Base-by-base conservation (phyloP, 2,113 vertebrate species). In the Raja brachyura region DNA sequence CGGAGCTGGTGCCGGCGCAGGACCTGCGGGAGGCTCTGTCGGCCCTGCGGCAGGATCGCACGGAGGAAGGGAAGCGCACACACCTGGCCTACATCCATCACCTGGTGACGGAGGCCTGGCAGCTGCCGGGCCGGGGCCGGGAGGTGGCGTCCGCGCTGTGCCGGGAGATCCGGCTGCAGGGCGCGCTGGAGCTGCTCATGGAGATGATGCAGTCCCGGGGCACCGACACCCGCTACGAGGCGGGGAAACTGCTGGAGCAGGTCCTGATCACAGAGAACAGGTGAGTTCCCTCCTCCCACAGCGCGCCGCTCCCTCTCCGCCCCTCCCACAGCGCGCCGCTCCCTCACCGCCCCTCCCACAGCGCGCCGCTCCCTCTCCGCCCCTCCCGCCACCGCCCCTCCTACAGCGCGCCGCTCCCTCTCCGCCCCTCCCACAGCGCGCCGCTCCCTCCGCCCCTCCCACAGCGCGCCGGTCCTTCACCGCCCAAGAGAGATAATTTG, bases 81-180 rank as follows among this genome's bases (percentile, higher is more conserved):
- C 96, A 97, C 93, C 96, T 99, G 4, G 94, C 95, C 0, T 97
- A 98, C 95, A 95, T 97, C 79, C 98, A 97, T 93, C 97, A 98
- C 94, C 96, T 99, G 94, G 98, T 99, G 94, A 97, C 98, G 94
- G 98, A 99, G 94, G 98, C 98, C 93, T 99, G 98, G 98, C 96
- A 97, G 22, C 93, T 98, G 94, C 98, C 98, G 86, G 94, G 97
- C 0, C 94, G 98, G 61, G 98, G 98, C 0, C 96, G 98, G 75
- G 97, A 98, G 20, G 98, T 99, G 94, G 98, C 98, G 93, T 98
- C 98, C 93, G 97, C 97, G 93, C 96, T 99, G 94, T 99, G 98
- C 94, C 97, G 98, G 9, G 96, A 96, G 85, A 97, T 99, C 95
- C 97, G 98, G 31, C 96, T 99, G 94, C 98, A 99, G 10, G 98